Evolutionary conservation across 2,113 vertebrate genomes (phyloP).

Genomic region (Dasyurus viverrinus): DNA sequence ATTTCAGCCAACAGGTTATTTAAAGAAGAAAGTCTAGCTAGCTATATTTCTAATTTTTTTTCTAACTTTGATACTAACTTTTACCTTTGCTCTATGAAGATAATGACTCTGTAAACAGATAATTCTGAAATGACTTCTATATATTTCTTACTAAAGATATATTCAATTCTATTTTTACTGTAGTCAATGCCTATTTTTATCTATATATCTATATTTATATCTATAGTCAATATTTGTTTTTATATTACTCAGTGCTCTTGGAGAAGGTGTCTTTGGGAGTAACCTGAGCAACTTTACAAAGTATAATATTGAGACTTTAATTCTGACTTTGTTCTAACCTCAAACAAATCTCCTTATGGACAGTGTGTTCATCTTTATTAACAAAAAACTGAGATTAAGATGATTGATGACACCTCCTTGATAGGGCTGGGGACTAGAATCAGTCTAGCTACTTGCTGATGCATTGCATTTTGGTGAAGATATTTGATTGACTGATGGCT

Average conservation of each 20-base stretch:
- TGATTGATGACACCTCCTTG: not conserved
- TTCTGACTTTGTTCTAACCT: not conserved
- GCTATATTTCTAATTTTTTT: not conserved
- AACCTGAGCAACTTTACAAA: not conserved
- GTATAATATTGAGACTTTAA: not conserved
- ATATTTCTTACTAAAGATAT: not conserved
- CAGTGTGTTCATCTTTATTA: not conserved
- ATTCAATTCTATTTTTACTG: not conserved
- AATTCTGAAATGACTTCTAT: not conserved
- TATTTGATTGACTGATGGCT: not conserved
- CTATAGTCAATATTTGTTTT: not conserved
- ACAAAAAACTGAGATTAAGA: not conserved
- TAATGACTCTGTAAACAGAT: not conserved
- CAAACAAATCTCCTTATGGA: not conserved
- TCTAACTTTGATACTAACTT: not conserved
- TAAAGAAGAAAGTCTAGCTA: not conserved
- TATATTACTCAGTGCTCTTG: not conserved
- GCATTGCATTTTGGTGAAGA: not conserved
- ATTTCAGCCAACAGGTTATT: not conserved
- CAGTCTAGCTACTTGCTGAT: not conserved
- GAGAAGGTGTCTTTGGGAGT: not conserved
- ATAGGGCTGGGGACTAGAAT: not conserved
- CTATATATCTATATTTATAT: too few species aligned
- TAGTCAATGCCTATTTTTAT: too few species aligned
- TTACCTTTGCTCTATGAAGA: not conserved